Evolutionary conservation across 2,797 vertebrate species (phyloP).

Genomic region (Peromyscus aztecus): DNA sequence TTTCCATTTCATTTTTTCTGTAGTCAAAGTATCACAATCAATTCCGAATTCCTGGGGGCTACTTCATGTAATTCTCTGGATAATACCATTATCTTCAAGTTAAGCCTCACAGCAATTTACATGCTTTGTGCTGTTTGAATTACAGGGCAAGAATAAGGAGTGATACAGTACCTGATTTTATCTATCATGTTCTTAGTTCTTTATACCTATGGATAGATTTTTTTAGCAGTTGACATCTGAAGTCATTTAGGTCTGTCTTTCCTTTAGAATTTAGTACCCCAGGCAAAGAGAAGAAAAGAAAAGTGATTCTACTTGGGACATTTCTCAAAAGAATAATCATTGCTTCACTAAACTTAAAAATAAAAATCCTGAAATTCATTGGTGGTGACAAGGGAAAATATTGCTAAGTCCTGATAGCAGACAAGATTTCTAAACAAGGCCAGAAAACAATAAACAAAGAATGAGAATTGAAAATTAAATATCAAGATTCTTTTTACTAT

Average conservation of each 20-base stretch:
- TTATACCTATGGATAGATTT: not conserved
- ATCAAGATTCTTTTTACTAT: not conserved
- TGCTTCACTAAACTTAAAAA: not conserved
- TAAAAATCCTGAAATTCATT: not conserved
- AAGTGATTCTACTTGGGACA: not conserved
- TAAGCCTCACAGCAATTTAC: not conserved
- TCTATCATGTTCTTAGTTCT: not conserved
- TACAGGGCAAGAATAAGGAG: not conserved
- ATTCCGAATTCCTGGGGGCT: not conserved
- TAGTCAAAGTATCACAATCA: not conserved
- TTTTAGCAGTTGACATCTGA: not conserved
- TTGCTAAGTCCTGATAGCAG: not conserved
- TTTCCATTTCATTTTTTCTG: not conserved
- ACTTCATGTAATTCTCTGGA: not conserved
- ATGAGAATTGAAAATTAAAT: not conserved
- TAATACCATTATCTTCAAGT: not conserved
- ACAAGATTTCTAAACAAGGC: not conserved
- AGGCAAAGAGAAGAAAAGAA: not conserved
- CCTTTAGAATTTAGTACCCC: not conserved
- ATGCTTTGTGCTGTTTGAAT: not conserved
- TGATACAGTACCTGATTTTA: not conserved
- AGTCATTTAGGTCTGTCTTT: not conserved
- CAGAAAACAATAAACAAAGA: not conserved
- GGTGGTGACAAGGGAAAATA: not conserved
- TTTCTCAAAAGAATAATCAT: not conserved